Base-by-base conservation (phyloP, 2,113 vertebrate genomes). In the Actinemys pallida region DNA sequence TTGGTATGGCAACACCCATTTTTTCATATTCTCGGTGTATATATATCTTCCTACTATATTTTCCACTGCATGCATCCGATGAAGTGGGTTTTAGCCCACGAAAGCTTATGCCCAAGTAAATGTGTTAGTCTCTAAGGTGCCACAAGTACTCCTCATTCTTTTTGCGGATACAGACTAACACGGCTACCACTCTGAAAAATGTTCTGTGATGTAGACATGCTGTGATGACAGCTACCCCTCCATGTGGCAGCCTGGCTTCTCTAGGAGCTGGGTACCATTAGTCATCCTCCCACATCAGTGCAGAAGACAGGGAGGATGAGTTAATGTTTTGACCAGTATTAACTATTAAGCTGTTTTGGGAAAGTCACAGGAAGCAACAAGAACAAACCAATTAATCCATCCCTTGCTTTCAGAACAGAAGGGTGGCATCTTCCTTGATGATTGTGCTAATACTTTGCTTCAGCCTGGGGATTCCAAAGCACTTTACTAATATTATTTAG, bases 381-480 rank as follows among this genome's bases (percentile, higher is more conserved):
- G 88, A 78, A 27, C 39, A 92, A 90, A 76, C 27, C 0, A 0
- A 69, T 3, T 1, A 1, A 89, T 84, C 85, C 82, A 29, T 59
- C 76, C 87, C 39, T 25, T 42, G 20, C 53, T 20, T 81, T 54
- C 91, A 79, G 65, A 90, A 87, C n/a, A 91, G 84, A 91, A 88
- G 65, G 22, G 45, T 52, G 16, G 45, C 79, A 42, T 65, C 13
- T 22, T 35, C 13, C 4, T 27, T 92, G 27, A 1, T 84, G n/a
- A 52, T 52, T 93, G 59, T 78, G 90, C 22, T 81, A 81, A 54
- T 45, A 92, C 24, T 76, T 72, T 92, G 5, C 16, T 95, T 79
- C 54, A 59, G 6, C 54, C 76, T 12, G 29, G 42, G 65, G 10
- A 29, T 31, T 31, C 57, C 27, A 59, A 84, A 84, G 82, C 42